Base-by-base conservation (phyloP, 2,113 vertebrate species). In the Nematolebias whitei region DNA sequence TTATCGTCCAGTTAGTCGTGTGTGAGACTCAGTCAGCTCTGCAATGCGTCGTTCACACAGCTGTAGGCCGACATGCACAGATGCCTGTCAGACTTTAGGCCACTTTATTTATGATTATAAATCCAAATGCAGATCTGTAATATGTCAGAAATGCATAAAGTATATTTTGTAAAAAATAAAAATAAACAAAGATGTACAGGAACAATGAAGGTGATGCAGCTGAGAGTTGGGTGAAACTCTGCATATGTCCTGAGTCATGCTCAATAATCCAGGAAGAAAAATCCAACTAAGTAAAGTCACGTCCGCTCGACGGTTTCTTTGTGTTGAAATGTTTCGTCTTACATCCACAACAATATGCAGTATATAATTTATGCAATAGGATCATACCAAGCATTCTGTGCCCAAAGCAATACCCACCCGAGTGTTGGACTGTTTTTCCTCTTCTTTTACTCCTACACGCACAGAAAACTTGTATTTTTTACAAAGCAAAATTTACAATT, bases 21-120 rank as follows among this genome's bases (percentile, higher is more conserved):
- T 64, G 11, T 61, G 59, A 65, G 66, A 79, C 74, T 79, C 62
- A 68, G 61, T 73, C 82, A 68, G 63, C 66, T 70, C 79, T 82
- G 82, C 80, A 77, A 76, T 87, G 82, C 74, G 60, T 83, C 81
- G 79, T 58, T 79, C 63, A 75, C 63, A 53, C 49, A 78, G 85
- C 83, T 8, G 24, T 50, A 71, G 75, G 81, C 75, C 76, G 29
- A 68, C 73, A 54, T 51, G 78, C 79, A 78, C 80, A 85, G 80
- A 71, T 75, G 80, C 61, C 82, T 78, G 73, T 88, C 78, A 86
- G 66, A 68, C 80, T 80, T 69, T 77, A 69, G 68, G 65, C 50
- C 67, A 50, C 49, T 79, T 66, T 63, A 57, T 51, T 35, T 40
- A 2, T 41, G 61, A 71, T 54, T 44, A 44, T 1, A n/a, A 61